These are phyloP conservation scores for Limenitis camilla DNA, from an alignment of 2,888 invertebrate genomes.

Conservation along the genomic window DNA sequence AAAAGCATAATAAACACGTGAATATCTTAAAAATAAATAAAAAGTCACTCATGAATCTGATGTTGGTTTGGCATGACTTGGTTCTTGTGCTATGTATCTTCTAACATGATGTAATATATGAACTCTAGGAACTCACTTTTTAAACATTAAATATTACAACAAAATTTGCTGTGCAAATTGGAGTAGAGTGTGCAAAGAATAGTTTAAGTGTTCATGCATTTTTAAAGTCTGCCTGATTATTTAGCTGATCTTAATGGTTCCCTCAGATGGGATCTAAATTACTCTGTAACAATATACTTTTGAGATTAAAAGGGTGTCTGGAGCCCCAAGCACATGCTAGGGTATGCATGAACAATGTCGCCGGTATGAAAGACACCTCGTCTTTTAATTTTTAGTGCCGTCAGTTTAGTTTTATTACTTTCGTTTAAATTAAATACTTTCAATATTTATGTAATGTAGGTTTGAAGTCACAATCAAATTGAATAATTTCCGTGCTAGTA, in stretches of 20 bases:
- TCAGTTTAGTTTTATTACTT: constrained; percentile 11
- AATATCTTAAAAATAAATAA: too few relatives aligned
- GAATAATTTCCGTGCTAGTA: too few relatives aligned
- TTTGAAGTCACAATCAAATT: too few relatives aligned
- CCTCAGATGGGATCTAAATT: constrained; percentile 67
- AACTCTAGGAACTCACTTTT: too few relatives aligned
- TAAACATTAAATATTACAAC: too few relatives aligned
- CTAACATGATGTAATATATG: too few relatives aligned
- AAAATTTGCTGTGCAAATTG: too few relatives aligned
- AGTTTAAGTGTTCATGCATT: constrained; percentile 11
- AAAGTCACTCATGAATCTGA: too few relatives aligned
- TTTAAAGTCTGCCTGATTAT: constrained; percentile 29
- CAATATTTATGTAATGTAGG: neutral
- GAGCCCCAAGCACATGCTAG: constrained; percentile 41
- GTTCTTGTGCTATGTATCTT: too few relatives aligned
- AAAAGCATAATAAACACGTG: too few relatives aligned
- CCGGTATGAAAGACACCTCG: constrained; percentile 15
- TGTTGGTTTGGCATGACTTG: too few relatives aligned
- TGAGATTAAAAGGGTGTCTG: constrained; percentile 70
- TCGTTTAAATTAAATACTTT: neutral
- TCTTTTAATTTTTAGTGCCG: constrained; percentile 18
- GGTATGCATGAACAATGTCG: constrained; percentile 26
- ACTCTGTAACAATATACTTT: constrained; percentile 61
- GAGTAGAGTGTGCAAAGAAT: neutral
- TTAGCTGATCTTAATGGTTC: constrained; percentile 48